A percentile compares a stretch with the other conserved stretches of the same genome.
Evolutionary conservation across 92 coral and sea anemone genomes (phyloP).

Genomic region (Zoanthus sociatus): DNA sequence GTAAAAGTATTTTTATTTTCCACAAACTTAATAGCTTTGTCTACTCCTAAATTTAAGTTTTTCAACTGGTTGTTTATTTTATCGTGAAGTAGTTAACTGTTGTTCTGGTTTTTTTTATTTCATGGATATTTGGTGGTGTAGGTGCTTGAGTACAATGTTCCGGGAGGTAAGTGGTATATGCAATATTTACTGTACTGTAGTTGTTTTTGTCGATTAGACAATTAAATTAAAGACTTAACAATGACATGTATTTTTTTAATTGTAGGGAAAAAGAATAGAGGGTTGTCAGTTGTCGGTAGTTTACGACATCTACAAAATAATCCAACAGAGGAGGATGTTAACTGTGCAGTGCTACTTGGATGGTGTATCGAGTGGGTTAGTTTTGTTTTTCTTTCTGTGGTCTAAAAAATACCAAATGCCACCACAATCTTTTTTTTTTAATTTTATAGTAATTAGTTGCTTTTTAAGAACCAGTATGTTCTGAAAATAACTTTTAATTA

Average conservation of each 20-base stretch:
- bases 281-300: slow-evolving; percentile 86
- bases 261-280: slow-evolving; percentile 90
- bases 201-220: neutral
- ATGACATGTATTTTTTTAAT: too few relatives aligned
- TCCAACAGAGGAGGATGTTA: slow-evolving; percentile 72
- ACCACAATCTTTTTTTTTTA: too few relatives aligned
- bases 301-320: slow-evolving; percentile 72
- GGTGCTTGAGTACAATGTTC: slow-evolving; percentile 89
- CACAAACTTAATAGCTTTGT: too few relatives aligned
- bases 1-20: too few relatives aligned
- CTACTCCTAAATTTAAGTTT: too few relatives aligned
- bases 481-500: too few relatives aligned
- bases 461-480: too few relatives aligned
- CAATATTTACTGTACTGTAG: too few relatives aligned
- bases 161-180: slow-evolving; percentile 78
- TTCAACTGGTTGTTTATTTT: neutral
- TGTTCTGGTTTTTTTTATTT: slow-evolving; percentile 15
- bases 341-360: slow-evolving; percentile 76
- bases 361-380: slow-evolving; percentile 95
- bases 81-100: too few relatives aligned
- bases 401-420: too few relatives aligned
- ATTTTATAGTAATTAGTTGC: too few relatives aligned
- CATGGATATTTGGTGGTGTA: slow-evolving; percentile 10
- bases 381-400: too few relatives aligned
- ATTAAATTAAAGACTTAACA: neutral